Evolutionary conservation across 2,888 invertebrate species (phyloP).

Genomic region (Metacarcinus magister): DNA sequence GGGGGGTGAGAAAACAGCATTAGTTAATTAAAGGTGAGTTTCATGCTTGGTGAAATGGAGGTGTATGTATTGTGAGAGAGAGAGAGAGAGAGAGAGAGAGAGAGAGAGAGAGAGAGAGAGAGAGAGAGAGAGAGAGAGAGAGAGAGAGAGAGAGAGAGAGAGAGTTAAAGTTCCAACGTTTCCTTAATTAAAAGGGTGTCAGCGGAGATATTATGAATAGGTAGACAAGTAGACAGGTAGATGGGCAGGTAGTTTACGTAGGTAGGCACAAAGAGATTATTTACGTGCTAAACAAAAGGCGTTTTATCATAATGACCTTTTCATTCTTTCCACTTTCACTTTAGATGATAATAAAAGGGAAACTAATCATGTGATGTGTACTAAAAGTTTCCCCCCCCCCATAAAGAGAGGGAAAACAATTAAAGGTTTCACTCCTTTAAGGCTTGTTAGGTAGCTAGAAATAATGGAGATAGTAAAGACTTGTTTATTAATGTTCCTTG

Average conservation of each 20-base stretch:
- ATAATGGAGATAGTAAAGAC: background rate
- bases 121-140: slow-evolving; percentile 38
- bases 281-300: background rate
- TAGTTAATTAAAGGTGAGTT: background rate
- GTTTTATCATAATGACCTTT: slow-evolving; percentile 32
- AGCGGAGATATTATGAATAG: background rate
- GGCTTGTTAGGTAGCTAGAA: background rate
- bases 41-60: background rate
- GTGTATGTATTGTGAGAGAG: background rate
- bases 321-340: background rate
- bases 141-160: background rate
- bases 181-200: background rate
- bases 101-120: slow-evolving; percentile 2
- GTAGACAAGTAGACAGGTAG: background rate
- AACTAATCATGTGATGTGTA: background rate
- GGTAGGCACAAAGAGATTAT: background rate
- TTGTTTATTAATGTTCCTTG: background rate
- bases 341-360: background rate
- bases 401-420: background rate
- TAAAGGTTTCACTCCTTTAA: background rate
- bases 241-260: background rate
- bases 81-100: slow-evolving; percentile 7
- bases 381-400: background rate
- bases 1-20: background rate
- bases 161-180: background rate